These are phyloP conservation scores for Acrossocheilus fasciatus DNA, from an alignment of 2,797 vertebrate genomes.

Conservation along the genomic window DNA sequence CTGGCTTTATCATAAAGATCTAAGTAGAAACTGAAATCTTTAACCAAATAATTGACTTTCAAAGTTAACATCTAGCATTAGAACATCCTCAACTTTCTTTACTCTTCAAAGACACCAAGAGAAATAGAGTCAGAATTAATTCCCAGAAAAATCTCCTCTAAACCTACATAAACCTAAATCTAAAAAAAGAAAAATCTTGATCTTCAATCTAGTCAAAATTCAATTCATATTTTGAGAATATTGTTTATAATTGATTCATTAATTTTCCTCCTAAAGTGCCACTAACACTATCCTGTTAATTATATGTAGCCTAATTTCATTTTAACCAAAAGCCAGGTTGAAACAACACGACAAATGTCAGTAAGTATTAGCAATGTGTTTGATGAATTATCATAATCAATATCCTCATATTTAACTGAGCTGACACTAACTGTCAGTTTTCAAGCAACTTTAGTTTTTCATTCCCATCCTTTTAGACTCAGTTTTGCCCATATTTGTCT, in stretches of 20 bases:
- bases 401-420: background rate
- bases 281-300: background rate
- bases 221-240: background rate
- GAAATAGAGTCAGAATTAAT: background rate
- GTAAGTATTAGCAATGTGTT: background rate
- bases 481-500: background rate
- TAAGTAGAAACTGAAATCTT: background rate
- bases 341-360: background rate
- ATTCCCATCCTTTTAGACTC: background rate
- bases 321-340: background rate
- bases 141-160: background rate
- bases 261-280: background rate
- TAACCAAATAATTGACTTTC: background rate
- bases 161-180: background rate
- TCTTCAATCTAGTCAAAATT: background rate
- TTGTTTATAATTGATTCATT: background rate
- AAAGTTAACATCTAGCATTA: background rate
- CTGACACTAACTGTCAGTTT: background rate
- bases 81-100: background rate
- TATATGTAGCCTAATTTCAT: background rate
- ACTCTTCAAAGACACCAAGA: background rate
- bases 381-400: background rate
- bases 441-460: background rate
- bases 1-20: background rate
- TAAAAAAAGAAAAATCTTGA: background rate